These are phyloP conservation scores for Sylvicola cinctus DNA, from an alignment of 2,888 invertebrate species.

Conservation along the genomic window DNA sequence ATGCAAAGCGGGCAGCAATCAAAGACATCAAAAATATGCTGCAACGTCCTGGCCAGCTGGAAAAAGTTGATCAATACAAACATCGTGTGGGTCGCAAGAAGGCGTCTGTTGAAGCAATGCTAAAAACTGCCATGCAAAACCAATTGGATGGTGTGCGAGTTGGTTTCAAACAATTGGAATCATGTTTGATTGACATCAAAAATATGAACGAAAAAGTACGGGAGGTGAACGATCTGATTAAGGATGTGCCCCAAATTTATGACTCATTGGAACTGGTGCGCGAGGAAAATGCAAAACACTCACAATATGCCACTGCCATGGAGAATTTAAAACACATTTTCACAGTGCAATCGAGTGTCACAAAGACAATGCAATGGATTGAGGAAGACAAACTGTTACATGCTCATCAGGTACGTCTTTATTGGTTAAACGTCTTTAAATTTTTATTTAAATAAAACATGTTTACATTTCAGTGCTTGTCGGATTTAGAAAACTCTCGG, in stretches of 20 bases:
- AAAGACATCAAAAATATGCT: slow-evolving; percentile 81
- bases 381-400: slow-evolving; percentile 85
- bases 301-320: slow-evolving; percentile 93
- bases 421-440: slow-evolving; percentile 4
- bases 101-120: slow-evolving; percentile 19
- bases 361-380: slow-evolving; percentile 84
- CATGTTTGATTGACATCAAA: slow-evolving; percentile 66
- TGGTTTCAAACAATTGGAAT: slow-evolving; percentile 75
- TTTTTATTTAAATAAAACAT: slow-evolving; percentile 10
- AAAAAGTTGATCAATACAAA: slow-evolving; percentile 43
- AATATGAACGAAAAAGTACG: slow-evolving; percentile 50
- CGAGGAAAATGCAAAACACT: slow-evolving; percentile 85
- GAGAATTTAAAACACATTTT: slow-evolving; percentile 97
- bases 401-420: slow-evolving; percentile 44
- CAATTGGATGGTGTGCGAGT: slow-evolving; percentile 92
- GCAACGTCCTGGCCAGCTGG: slow-evolving; percentile 86
- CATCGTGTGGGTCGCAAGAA: slow-evolving; percentile 23
- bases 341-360: slow-evolving; percentile 89
- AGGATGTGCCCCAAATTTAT: slow-evolving; percentile 57
- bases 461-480: slow-evolving; percentile 35
- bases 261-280: slow-evolving; percentile 65
- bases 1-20: slow-evolving; percentile 55
- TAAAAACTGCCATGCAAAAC: slow-evolving; percentile 97
- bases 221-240: slow-evolving; percentile 53
- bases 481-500: slow-evolving; percentile 88